phyloP scores from a whole-genome alignment of 1,140 invertebrate genomes.

The Muscidifurax raptorellus region DNA sequence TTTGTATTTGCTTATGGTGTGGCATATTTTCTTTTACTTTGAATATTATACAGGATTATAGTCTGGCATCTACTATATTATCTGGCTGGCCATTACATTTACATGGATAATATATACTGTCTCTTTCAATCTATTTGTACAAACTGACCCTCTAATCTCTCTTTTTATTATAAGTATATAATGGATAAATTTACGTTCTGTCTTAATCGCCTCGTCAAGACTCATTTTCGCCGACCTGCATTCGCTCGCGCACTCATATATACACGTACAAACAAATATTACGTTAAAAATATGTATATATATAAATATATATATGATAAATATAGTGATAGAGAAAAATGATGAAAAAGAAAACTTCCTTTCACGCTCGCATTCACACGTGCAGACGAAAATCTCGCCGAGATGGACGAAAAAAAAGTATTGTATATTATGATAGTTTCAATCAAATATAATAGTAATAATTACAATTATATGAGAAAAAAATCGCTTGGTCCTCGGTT shows the following conservation, averaged over 20 bases:
- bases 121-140: neutral
- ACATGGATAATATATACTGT: slow-evolving; percentile 26
- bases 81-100: slow-evolving; percentile 36
- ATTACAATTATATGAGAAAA: slow-evolving; percentile 4
- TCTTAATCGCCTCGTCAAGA: slow-evolving; percentile 37
- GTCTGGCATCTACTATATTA: slow-evolving; percentile 43
- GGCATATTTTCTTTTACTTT: slow-evolving; percentile 29
- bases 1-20: slow-evolving; percentile 3
- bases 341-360: slow-evolving; percentile 35
- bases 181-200: neutral
- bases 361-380: slow-evolving; percentile 56
- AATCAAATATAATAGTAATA: slow-evolving; percentile 30
- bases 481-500: slow-evolving; percentile 71
- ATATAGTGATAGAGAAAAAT: slow-evolving; percentile 12
- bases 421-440: slow-evolving; percentile 65
- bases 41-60: neutral
- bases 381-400: slow-evolving; percentile 61
- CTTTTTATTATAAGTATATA: slow-evolving; percentile 34
- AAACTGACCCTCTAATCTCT: slow-evolving; percentile 51
- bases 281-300: neutral
- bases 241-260: slow-evolving; percentile 14
- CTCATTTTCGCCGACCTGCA: slow-evolving; percentile 37
- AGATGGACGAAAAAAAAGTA: slow-evolving; percentile 57
- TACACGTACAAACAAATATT: neutral
- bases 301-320: neutral